These are phyloP conservation scores for Axea sp. DNA, from an alignment of 2,888 invertebrate genomes.

Conservation along the genomic window DNA sequence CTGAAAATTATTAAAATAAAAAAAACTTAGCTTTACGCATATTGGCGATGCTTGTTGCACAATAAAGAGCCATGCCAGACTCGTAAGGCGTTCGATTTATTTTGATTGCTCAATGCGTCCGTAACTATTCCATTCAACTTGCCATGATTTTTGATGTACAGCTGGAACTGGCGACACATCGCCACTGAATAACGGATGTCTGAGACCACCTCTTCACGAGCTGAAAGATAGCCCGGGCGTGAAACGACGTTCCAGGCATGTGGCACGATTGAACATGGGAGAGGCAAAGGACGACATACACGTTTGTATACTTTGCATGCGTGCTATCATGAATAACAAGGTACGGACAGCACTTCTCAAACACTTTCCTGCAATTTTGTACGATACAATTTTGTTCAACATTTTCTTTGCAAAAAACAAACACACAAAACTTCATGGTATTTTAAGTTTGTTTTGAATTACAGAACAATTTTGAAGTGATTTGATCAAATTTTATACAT, in stretches of 20 bases:
- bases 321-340: slow-evolving; percentile 99
- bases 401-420: too few relatives aligned
- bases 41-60: too few relatives aligned
- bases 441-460: too few relatives aligned
- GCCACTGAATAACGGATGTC: slow-evolving; percentile 77
- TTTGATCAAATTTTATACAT: too few relatives aligned
- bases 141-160: slow-evolving; percentile 55
- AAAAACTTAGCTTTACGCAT: too few relatives aligned
- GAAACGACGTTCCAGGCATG: slow-evolving; percentile 89
- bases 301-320: slow-evolving; percentile 98
- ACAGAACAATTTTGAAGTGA: too few relatives aligned
- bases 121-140: slow-evolving; percentile 31
- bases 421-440: too few relatives aligned
- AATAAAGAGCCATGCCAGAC: slow-evolving; percentile 10
- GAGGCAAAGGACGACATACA: slow-evolving; percentile 99
- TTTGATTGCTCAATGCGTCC: slow-evolving; percentile 22
- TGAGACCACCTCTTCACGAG: slow-evolving; percentile 82
- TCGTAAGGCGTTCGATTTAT: slow-evolving; percentile 23
- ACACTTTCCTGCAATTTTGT: slow-evolving; percentile 6
- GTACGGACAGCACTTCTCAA: slow-evolving; percentile 75
- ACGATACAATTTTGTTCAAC: too few relatives aligned
- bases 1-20: too few relatives aligned
- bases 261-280: slow-evolving; percentile 94
- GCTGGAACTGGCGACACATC: slow-evolving; percentile 72
- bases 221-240: slow-evolving; percentile 85